Conservation (phyloP, 2,113 vertebrate genomes). For the Lepisosteus osseus region DNA sequence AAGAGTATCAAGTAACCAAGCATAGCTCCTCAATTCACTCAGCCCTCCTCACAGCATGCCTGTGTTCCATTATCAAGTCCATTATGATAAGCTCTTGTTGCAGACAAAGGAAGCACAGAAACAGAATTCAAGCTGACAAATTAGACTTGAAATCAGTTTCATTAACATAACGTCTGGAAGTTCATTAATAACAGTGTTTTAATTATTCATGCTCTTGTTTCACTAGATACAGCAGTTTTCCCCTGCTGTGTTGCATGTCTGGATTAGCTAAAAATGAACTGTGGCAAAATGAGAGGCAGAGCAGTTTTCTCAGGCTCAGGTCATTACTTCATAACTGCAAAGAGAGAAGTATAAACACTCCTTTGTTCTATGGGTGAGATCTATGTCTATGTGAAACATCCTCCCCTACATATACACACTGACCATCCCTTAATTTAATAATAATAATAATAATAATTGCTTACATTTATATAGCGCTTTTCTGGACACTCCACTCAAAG, state of each 20-base stretch:
- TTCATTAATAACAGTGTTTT: conserved; percentile 86
- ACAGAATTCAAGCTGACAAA: conserved; percentile 82
- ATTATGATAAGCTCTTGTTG: conserved; percentile 74
- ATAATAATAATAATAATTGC: too few relatives aligned
- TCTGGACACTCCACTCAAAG: too few relatives aligned
- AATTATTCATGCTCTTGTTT: conserved; percentile 91
- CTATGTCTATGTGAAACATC: background rate
- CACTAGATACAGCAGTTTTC: conserved; percentile 78
- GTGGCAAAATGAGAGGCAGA: conserved; percentile 65
- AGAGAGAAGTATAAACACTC: conserved; percentile 28
- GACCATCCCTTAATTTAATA: background rate
- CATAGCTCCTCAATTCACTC: conserved; percentile 66
- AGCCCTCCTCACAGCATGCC: conserved; percentile 62
- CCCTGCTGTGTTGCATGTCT: conserved; percentile 76
- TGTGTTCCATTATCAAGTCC: conserved; percentile 70
- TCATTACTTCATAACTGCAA: conserved; percentile 62
- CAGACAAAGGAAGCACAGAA: conserved; percentile 75
- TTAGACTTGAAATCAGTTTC: conserved; percentile 81
- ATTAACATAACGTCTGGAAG: conserved; percentile 86
- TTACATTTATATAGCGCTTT: too few relatives aligned
- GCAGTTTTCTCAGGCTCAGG: conserved; percentile 64
- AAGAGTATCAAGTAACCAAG: conserved; percentile 77
- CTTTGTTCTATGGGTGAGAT: background rate
- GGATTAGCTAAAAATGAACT: conserved; percentile 76
- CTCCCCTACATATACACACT: background rate